Base-by-base conservation (phyloP, 2,797 vertebrate species). In the Anguilla megastoma region DNA sequence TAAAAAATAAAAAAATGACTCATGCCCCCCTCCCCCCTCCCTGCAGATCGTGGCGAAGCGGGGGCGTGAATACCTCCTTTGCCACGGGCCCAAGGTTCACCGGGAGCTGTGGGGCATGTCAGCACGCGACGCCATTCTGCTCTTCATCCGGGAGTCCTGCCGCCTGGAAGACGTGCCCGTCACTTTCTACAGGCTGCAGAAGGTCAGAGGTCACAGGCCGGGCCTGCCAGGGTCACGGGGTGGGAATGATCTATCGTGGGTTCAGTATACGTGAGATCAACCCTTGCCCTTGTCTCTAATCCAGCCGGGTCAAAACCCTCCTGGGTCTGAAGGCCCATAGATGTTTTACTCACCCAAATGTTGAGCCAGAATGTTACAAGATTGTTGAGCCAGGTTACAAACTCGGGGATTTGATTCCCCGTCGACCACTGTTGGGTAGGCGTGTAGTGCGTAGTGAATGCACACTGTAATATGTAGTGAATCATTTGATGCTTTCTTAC, bases 81-180 rank as follows among this genome's bases (percentile, higher is more conserved):
- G 95, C 90, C 97, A 99, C 41, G 95, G 94, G 2, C 98, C 98
- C 18, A 95, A 97, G 91, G 95, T 98, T 89, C 97, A 98, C 91
- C 94, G 93, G n/a, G 97, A 99, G 82, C 95, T 96, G 91, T 95
- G 96, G 93, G 98, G 97, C 45, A 94, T 97, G 95, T 95, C 95
- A 0, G 63, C 95, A 8, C 96, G 94, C 84, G 97, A 98, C 74
- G 98, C 97, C 0, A 86, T 94, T 85, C 93, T 98, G 85, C 94
- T 92, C 91, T 98, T 98, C 93, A 97, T 98, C 94, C 96, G 95
- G 91, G 97, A 98, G 90, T 95, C 98, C 0, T 98, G 97, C 92
- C 94, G 93, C 66, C 95, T 99, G 85, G 97, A 99, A 91, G 98
- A 98, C n/a, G 97, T 99, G 10, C 97, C 98, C 0, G 96, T 98